Evolutionary conservation across 2,797 vertebrate genomes (phyloP), one percentile per base, ranked within the genome.

Genomic region (Petrocephalus schoutedeni): DNA sequence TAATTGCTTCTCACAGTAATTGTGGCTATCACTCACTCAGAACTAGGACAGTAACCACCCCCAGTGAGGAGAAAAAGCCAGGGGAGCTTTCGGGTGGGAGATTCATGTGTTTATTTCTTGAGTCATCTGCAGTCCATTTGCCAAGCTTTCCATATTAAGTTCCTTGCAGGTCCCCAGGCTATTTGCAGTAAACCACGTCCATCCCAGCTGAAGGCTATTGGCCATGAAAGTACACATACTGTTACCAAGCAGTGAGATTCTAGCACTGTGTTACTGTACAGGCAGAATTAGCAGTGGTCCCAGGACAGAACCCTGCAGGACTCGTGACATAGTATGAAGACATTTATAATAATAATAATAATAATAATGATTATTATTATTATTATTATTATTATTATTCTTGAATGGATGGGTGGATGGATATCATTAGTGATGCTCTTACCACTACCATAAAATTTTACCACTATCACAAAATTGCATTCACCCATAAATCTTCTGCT

Each of bases 1-100:
- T 84, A 84, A 84, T 84, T 84, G 82, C 82, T 56, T 53, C 82
- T 84, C 23, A 28, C 51, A 16, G 82, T 84, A 84, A 84, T 84
- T 54, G 82, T 56, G 82, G 21, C 51, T 54, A 84, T 84, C 82
- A 32, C 0, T 84, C 82, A 84, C 49, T 28, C 21, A 84, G 51
- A 74, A 74, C 14, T 32, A 74, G 67, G 67, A 6, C 32, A 74
- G 28, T 41, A 74, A 84, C 41, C n/a, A n/a, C 82, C 82, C 51
- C 19, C 28, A 41, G 67, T 16, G 28, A 74, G 32, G 67, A 32
- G 67, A 3, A 0, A 21, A 19, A 21, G 8, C 74, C 41, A 49
- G 41, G 41, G 32, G 51, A 49, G 82, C 51, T 84, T 84, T 53
- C n/a, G 2, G 19, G 45, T 12, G 4, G 67, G n/a, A 84, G 82